Evolutionary conservation across 1,140 invertebrate species (phyloP), one percentile per base, ranked within the genome.

Genomic region (Leptoteleia sp.): DNA sequence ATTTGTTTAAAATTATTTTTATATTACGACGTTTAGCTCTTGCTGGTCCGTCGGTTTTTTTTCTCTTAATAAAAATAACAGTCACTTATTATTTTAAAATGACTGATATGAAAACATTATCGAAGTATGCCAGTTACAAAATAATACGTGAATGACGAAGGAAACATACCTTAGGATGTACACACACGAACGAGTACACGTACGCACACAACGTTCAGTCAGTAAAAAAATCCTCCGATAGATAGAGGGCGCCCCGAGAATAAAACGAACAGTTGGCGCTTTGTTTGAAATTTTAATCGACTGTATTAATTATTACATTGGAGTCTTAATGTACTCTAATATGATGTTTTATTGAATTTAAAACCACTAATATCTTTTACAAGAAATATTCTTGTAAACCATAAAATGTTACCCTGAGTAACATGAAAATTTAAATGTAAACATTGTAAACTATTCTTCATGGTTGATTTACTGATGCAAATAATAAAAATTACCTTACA

Each of bases 161-260:
- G 54, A 75, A 75, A 67, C 61, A 75, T 73, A 57, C 16, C 52
- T 65, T 45, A 68, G 45, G 29, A 61, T 12, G 6, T 27, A 62
- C 43, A 33, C 45, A 61, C 42, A 71, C 54, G 17, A 4, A 59
- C 38, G 22, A 37, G 11, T n/a, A n/a, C n/a, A n/a, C n/a, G 17
- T 17, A 47, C 19, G 25, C 9, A 19, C 22, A 22, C 40, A 40
- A 33, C 5, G 4, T 27, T n/a, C n/a, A n/a, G n/a, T 16, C 11
- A 52, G 38, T 11, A 12, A 45, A 35, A 48, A 35, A 27, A 29
- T 19, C 40, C 31, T 61, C 57, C 42, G 57, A 31, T 31, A 47
- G 57, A 6, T 37, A 61, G 57, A 37, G 57, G 57, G 57, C 57
- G 31, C 1, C 6, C 15, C 45, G 13, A 17, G 0, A 9, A 19